Evolutionary conservation across 2,888 invertebrate species (phyloP).

Genomic region (Agrochola litura): DNA sequence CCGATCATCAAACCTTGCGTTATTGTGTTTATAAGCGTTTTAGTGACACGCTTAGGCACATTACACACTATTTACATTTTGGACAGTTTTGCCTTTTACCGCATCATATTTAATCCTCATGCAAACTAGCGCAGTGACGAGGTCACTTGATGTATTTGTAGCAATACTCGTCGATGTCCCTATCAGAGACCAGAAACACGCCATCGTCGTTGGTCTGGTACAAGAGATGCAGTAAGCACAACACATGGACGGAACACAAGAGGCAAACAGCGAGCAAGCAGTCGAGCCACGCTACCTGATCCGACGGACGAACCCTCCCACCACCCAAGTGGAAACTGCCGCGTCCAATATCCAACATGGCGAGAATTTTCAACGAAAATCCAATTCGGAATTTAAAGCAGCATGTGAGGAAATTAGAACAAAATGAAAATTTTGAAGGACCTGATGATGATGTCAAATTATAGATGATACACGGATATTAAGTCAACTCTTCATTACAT

Average conservation of each 20-base stretch:
- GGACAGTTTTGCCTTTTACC: slow-evolving; percentile 56
- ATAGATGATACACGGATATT: slow-evolving; percentile 64
- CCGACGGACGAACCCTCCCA: slow-evolving; percentile 92
- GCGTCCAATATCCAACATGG: slow-evolving; percentile 77
- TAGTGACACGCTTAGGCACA: slow-evolving; percentile 49
- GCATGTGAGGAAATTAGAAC: slow-evolving; percentile 88
- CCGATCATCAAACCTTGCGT: slow-evolving; percentile 41
- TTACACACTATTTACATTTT: slow-evolving; percentile 61
- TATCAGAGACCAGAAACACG: slow-evolving; percentile 76
- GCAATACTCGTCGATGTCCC: slow-evolving; percentile 84
- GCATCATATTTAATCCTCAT: slow-evolving; percentile 62
- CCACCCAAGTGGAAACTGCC: slow-evolving; percentile 90
- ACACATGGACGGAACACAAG: slow-evolving; percentile 92
- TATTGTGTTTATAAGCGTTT: slow-evolving; percentile 34
- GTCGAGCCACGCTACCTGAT: slow-evolving; percentile 95
- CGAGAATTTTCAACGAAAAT: slow-evolving; percentile 76
- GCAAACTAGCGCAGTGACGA: slow-evolving; percentile 62
- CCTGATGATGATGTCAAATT: slow-evolving; percentile 60
- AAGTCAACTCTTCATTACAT: slow-evolving; percentile 29
- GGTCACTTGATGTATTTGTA: slow-evolving; percentile 78
- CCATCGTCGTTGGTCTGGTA: slow-evolving; percentile 81
- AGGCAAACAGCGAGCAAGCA: slow-evolving; percentile 92
- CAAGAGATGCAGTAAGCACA: slow-evolving; percentile 92
- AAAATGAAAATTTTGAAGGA: slow-evolving; percentile 77
- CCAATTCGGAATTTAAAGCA: slow-evolving; percentile 85